These are phyloP conservation scores for Battus philenor DNA, from an alignment of 1,140 invertebrate genomes.

Conservation along the genomic window DNA sequence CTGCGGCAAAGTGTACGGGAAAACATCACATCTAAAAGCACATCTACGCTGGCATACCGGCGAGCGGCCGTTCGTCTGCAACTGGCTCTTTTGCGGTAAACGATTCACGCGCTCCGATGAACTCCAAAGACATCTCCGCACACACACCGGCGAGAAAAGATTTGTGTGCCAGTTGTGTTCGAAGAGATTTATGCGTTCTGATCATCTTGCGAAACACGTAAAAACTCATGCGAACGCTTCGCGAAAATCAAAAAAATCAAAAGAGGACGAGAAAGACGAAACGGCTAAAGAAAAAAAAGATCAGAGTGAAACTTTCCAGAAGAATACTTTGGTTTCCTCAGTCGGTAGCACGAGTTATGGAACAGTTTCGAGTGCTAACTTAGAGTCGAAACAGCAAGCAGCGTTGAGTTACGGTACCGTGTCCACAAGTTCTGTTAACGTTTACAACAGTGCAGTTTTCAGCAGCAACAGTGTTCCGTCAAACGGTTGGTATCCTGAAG, in stretches of 20 bases:
- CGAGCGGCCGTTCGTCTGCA: conserved; percentile 85
- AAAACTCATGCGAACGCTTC: conserved; percentile 84
- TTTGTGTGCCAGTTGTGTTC: conserved; percentile 85
- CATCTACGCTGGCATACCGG: conserved; percentile 91
- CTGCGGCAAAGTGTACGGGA: conserved; percentile 94
- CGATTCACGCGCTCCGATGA: conserved; percentile 93
- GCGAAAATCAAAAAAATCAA: conserved; percentile 65
- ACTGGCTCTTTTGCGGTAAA: conserved; percentile 90
- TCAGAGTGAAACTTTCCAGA: conserved; percentile 26
- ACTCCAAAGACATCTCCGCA: conserved; percentile 87
- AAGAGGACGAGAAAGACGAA: conserved; percentile 59
- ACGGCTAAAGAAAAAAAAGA: conserved; percentile 37
- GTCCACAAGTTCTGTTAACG: conserved; percentile 27
- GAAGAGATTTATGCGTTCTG: conserved; percentile 89
- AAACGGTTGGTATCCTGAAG: conserved; percentile 50
- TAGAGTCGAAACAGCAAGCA: conserved; percentile 29
- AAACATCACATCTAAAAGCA: conserved; percentile 93
- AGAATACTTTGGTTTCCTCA: too few species aligned
- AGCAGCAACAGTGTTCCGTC: conserved; percentile 27
- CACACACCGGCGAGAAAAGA: conserved; percentile 89
- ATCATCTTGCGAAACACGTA: conserved; percentile 90
- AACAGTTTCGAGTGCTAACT: conserved; percentile 37
- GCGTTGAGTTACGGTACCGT: conserved; percentile 41
- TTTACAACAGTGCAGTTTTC: conserved; percentile 43
- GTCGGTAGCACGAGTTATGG: conserved; percentile 59